phyloP scores from a whole-genome alignment of 2,797 vertebrate genomes.

The Myripristis murdjan region DNA sequence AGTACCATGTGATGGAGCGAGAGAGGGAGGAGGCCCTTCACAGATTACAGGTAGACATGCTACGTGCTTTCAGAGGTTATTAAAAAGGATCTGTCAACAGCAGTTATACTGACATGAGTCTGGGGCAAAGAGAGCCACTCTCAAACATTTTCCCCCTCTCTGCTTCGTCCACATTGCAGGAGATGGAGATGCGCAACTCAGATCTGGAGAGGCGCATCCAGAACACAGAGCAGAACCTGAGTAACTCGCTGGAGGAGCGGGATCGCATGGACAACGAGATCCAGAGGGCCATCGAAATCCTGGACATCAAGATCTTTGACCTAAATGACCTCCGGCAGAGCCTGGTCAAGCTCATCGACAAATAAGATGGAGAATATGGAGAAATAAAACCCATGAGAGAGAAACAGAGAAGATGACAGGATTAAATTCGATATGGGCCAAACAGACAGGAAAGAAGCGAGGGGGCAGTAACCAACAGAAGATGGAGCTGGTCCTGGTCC shows the following conservation, averaged over 20 bases:
- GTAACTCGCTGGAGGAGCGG: conserved; percentile 85
- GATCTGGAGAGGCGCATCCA: conserved; percentile 92
- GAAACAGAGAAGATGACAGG: conserved; percentile 9
- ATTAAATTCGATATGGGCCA: background rate
- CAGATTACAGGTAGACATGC: conserved; percentile 90
- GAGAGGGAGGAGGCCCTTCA: conserved; percentile 91
- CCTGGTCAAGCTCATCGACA: conserved; percentile 92
- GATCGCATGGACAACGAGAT: conserved; percentile 90
- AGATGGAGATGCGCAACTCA: conserved; percentile 89
- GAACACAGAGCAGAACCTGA: conserved; percentile 88
- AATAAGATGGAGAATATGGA: conserved; percentile 63
- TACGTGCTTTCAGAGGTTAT: background rate
- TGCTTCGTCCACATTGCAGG: conserved; percentile 76
- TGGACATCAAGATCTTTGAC: conserved; percentile 96
- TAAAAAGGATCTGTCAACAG: background rate
- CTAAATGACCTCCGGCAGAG: conserved; percentile 95
- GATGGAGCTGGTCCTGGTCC: conserved; percentile 50
- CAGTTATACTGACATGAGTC: background rate
- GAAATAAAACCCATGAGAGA: background rate
- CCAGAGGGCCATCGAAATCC: conserved; percentile 91
- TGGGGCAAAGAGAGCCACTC: too few species aligned
- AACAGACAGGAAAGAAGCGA: background rate
- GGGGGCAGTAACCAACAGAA: conserved; percentile 17
- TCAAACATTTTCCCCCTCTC: background rate
- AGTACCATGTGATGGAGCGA: conserved; percentile 85